Evolutionary conservation across 2,797 vertebrate species (phyloP), one percentile per base, ranked within the genome.

Genomic region (Rousettus madagascariensis): DNA sequence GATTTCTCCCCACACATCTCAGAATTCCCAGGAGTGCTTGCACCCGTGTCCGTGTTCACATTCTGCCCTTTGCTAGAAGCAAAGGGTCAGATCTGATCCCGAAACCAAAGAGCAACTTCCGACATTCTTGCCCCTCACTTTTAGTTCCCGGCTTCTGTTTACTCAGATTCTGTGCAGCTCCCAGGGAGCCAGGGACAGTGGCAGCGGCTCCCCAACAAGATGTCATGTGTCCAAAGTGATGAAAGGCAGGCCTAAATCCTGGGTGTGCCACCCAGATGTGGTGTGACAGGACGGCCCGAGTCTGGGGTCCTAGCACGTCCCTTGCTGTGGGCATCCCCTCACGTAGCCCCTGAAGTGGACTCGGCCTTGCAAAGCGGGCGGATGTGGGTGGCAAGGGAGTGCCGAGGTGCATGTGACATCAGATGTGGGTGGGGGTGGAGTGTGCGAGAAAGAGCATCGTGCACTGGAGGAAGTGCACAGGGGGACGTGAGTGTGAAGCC

Each of bases 11-110:
- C 41, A 36, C 2, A 20, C 19, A 28, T 28, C 63, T n/a, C 33
- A n/a, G 30, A 72, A 38, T 30, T 77, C 41, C 82, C 7, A 10
- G 69, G 51, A 2, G 6, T 38, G 49, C 61, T 82, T 26, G 7
- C 4, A 1, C 7, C 1, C 0, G 0, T 13, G 17, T 38, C 43
- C 19, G 30, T 16, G 24, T 7, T 72, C 9, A 30, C 2, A 0
- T 46, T 77, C 38, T 13, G 51, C 17, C 61, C 82, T 88, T 85
- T 53, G 13, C 46, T 26, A 30, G 20, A 72, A 80, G 43, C 69
- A 88, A 71, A 87, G 38, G n/a, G 38, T 88, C 78, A 43, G 57
- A 33, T 22, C 9, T 24, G 20, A 83, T 36, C 33, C n/a, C 57
- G 26, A 72, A 38, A 78, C 55, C 36, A 17, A 28, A 77, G 30